Conservation (phyloP, 2,888 invertebrate species). For the Caenorhabditis parvicauda region DNA sequence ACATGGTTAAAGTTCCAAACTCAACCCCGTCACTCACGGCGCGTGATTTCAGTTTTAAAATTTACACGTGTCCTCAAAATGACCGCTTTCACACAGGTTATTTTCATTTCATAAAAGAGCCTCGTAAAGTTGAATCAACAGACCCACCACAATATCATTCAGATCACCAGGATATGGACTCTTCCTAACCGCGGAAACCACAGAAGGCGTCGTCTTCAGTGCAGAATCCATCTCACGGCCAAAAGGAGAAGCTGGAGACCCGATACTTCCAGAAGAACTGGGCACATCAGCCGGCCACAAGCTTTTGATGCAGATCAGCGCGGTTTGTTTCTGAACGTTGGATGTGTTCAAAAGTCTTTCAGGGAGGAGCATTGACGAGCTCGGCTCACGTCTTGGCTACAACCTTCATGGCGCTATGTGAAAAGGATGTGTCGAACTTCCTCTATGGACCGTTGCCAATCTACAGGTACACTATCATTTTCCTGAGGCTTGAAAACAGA, state of each 20-base stretch:
- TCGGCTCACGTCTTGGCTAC: slow-evolving; percentile 81
- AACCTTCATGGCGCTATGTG: slow-evolving; percentile 89
- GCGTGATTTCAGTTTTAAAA: neutral
- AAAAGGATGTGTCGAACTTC: slow-evolving; percentile 86
- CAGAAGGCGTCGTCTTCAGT: slow-evolving; percentile 68
- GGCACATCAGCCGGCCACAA: slow-evolving; percentile 79
- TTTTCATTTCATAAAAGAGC: no score
- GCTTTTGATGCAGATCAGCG: slow-evolving; percentile 83
- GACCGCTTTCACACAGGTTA: neutral
- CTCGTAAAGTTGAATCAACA: no score
- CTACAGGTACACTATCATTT: slow-evolving; percentile 67
- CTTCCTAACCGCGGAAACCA: slow-evolving; percentile 85
- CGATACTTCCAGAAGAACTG: slow-evolving; percentile 80
- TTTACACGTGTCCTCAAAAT: neutral
- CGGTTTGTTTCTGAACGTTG: slow-evolving; percentile 50
- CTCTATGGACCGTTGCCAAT: slow-evolving; percentile 71
- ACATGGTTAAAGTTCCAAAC: no score
- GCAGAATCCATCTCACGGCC: slow-evolving; percentile 59
- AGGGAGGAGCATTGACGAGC: slow-evolving; percentile 86
- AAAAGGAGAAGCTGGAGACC: slow-evolving; percentile 63
- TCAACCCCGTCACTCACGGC: neutral
- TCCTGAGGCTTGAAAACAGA: no score
- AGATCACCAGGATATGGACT: slow-evolving; percentile 78
- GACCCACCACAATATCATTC: slow-evolving; percentile 7
- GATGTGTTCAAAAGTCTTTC: neutral